Base-by-base conservation (phyloP, 2,888 invertebrate genomes). In the Rotaria sp. region DNA sequence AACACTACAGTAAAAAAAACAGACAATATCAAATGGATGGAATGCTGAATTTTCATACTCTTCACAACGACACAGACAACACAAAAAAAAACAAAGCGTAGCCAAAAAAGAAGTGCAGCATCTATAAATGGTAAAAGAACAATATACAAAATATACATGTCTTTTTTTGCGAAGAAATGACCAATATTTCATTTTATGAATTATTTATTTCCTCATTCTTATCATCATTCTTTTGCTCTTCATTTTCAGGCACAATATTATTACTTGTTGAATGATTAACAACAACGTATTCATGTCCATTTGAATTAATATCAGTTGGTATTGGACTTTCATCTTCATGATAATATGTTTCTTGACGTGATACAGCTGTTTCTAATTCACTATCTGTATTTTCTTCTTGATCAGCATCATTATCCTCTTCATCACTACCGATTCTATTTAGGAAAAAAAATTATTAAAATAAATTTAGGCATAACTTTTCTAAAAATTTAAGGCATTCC, bases 271-370 rank as follows among this genome's bases (percentile, higher is more conserved):
- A 24, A 55, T 10, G 55, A 55, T 26, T 67, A 18, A 80, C 80
- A 45, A 80, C 15, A 15, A 80, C 45, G n/a, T 80, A 80, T 45
- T 80, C 80, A 45, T 80, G 24, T 21, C 80, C 80, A 80, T 80
- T 80, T 11, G 45, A 45, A 26, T 80, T 80, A 1, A 35, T 15
- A 15, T 67, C 26, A 18, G 67, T 35, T 18, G 67, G 3, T 45
- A 15, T 3, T n/a, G 26, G 10, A 15, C 26, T 26, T 26, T 80
- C 45, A 35, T 80, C n/a, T 45, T 10, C 15, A n/a, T 80, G 10
- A 80, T 2, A 15, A 45, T 80, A 21, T 18, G 26, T 45, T 26
- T n/a, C 80, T 80, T 24, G 26, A 80, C 41, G 80, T 13, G n/a
- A 45, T 41, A 80, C 45, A 80, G 80, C 45, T n/a, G 80, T 45